A percentile compares a stretch with the other conserved stretches of the same genome.
These are phyloP conservation scores for Pissodes strobi DNA, from an alignment of 1,140 invertebrate genomes.

Conservation along the genomic window DNA sequence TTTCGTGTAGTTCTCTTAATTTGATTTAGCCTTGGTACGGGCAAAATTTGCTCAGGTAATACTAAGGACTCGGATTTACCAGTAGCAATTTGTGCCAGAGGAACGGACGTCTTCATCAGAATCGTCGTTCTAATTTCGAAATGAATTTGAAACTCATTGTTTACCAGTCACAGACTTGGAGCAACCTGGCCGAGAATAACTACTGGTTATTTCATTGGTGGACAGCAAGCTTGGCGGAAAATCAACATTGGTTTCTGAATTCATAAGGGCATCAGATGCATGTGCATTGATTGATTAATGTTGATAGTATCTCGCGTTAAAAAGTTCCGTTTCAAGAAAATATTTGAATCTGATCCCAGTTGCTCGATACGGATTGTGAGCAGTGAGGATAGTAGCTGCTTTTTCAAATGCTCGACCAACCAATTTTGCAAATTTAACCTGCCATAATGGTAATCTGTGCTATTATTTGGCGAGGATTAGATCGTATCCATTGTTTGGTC, in stretches of 20 bases:
- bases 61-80: not conserved
- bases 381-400: conserved; percentile 38
- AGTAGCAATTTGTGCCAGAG: conserved; percentile 1
- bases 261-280: too few relatives aligned
- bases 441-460: too few relatives aligned
- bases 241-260: too few relatives aligned
- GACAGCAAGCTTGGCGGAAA: too few relatives aligned
- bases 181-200: too few relatives aligned
- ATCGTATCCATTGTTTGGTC: conserved; percentile 4
- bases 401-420: conserved; percentile 46
- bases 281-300: too few relatives aligned
- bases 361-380: conserved; percentile 48
- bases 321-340: not conserved
- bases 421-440: conserved; percentile 47
- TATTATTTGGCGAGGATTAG: conserved; percentile 33
- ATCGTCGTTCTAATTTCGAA: not conserved
- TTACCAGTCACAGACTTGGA: too few relatives aligned
- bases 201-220: too few relatives aligned
- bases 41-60: not conserved
- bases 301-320: too few relatives aligned
- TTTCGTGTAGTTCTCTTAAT: conserved; percentile 1
- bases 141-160: not conserved
- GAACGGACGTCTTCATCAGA: conserved; percentile 5
- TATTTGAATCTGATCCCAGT: not conserved
- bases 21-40: not conserved